Percentiles rank a stretch among this genome's conserved stretches.
Conservation (phyloP, 1,140 invertebrate genomes). For the Phymorhynchus buccinoides region DNA sequence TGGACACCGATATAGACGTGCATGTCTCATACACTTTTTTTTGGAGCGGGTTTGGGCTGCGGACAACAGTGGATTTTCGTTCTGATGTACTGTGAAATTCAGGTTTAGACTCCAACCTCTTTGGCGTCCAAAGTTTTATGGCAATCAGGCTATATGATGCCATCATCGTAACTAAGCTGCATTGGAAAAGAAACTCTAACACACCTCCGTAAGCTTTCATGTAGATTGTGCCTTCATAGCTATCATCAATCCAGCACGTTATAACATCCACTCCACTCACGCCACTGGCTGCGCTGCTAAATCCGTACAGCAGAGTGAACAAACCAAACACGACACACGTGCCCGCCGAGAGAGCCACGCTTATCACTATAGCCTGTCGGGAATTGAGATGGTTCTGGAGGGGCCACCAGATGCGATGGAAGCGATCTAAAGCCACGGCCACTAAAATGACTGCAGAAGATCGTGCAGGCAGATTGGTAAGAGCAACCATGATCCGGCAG, state of each 20-base stretch:
- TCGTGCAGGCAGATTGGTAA: constrained; percentile 30
- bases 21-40: no score
- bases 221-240: neutral
- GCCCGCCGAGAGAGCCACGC: neutral
- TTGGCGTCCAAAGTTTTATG: no score
- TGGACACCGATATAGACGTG: no score
- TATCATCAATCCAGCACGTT: constrained; percentile 24
- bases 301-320: constrained; percentile 33
- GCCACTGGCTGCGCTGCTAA: constrained; percentile 4
- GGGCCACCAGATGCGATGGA: constrained; percentile 42
- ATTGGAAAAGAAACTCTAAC: no score
- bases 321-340: neutral
- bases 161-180: no score
- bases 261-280: neutral
- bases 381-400: constrained; percentile 15
- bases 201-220: no score
- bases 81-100: no score
- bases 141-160: no score
- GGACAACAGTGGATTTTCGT: no score
- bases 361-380: neutral
- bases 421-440: constrained; percentile 46
- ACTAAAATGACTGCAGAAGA: constrained; percentile 37
- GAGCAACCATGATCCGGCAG: constrained; percentile 46
- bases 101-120: no score
- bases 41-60: no score